Evolutionary conservation across 2,888 invertebrate species (phyloP), one percentile per base, ranked within the genome.

Genomic region (Notodromas monacha): DNA sequence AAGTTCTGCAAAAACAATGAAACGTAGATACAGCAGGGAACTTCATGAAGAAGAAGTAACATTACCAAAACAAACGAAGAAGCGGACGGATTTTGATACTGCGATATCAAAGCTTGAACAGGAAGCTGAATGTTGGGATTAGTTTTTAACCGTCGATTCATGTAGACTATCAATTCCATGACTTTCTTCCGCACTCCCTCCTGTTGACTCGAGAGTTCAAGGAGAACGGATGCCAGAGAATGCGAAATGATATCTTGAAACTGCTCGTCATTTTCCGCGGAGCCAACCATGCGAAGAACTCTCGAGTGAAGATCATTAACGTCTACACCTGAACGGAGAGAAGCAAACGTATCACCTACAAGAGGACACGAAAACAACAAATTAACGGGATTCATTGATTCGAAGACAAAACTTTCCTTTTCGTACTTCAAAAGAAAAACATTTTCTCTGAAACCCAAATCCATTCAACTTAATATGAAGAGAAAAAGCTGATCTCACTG

Each of bases 141-240:
- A 37, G 70, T 72, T 47, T 77, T 79, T 14, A 84, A 57, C 35
- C 84, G 56, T 47, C 73, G 74, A 49, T 79, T 86, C 30, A 86
- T 66, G 47, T 86, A 84, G 31, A 77, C 68, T 34, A 86, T 50
- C 21, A 84, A 53, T 47, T 84, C 84, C 65, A 86, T 74, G 10
- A 84, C 79, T 55, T 63, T 63, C 38, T 55, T 54, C 29, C 65
- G 52, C 29, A 84, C 77, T 43, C 65, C 66, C 48, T 79, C 79
- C 50, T 76, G 64, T 27, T 65, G 61, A 13, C 79, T 81, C 28
- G 73, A 68, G 30, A 86, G 55, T 52, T 84, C 84, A n/a, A 79
- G 55, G 36, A 84, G 59, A 33, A 81, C 73, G 12, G 81, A 79
- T 14, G 74, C 63, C 32, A 86, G 50, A 48, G 81, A 81, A 45